phyloP scores from a whole-genome alignment of 2,888 invertebrate species.

The Ennomos erosarius region DNA sequence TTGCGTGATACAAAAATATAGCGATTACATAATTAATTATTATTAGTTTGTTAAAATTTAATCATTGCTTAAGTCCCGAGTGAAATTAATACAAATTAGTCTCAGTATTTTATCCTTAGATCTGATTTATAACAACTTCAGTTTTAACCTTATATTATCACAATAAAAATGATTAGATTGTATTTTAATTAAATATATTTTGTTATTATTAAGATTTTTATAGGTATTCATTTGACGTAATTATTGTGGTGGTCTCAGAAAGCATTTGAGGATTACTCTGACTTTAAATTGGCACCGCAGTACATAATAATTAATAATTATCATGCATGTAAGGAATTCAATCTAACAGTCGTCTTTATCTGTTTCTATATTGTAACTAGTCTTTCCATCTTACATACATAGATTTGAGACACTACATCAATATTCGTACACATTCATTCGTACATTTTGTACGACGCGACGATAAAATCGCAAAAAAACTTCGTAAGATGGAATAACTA shows the following conservation, averaged over 20 bases:
- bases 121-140: not conserved
- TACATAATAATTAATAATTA: not conserved
- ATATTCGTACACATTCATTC: too few species aligned
- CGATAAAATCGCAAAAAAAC: too few species aligned
- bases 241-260: not conserved
- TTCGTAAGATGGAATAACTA: not conserved
- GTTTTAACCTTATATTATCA: not conserved
- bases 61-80: too few species aligned
- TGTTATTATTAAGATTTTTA: slow-evolving; percentile 1
- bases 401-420: too few species aligned
- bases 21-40: too few species aligned
- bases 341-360: not conserved
- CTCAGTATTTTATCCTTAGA: not conserved
- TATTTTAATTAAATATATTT: not conserved
- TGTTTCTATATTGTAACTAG: too few species aligned
- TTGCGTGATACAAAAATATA: too few species aligned
- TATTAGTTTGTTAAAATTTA: too few species aligned
- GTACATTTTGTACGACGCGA: too few species aligned
- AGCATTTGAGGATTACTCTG: not conserved
- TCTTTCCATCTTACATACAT: too few species aligned
- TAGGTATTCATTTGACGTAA: slow-evolving; percentile 4
- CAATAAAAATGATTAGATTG: not conserved
- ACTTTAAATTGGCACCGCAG: not conserved
- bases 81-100: too few species aligned
- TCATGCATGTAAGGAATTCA: slow-evolving; percentile 1